Evolutionary conservation across 2,888 invertebrate genomes (phyloP), one percentile per base, ranked within the genome.

Genomic region (Microdon myrmicae): DNA sequence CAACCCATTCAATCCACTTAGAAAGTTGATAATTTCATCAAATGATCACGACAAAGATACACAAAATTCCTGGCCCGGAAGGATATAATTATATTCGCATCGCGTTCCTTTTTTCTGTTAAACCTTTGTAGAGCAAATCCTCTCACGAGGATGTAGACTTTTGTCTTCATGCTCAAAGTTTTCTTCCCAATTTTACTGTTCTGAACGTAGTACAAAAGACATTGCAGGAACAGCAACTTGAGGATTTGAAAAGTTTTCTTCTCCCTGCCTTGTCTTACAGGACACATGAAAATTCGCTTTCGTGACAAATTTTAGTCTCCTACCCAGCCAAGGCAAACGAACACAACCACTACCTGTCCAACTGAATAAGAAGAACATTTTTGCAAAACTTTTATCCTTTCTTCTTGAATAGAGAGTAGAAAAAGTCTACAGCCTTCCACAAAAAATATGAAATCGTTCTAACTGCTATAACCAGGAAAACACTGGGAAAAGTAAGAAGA

Each of bases 241-340:
- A 8, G 3, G 22, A 19, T 31, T 17, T 8, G 32, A 39, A 35
- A 60, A 55, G 31, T 61, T 61, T 49, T 16, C 3, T 8, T 10
- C 20, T 13, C 32, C 16, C 25, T 25, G 34, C 48, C 48, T 17
- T 23, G 47, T 37, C 41, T 20, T 29, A 22, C 22, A 7, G 38
- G 55, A 55, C 48, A 61, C 60, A 55, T 48, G 44, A 38, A 61
- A 49, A 61, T 61, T 61, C 56, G 55, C 48, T 56, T 45, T 49
- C 56, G 55, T 49, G 61, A 61, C 56, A 61, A 56, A 61, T 61
- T 61, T 56, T 44, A 48, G 56, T 44, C 43, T 23, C 29, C 31
- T 19, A 31, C 2, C 31, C 13, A 9, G 17, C n/a, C 32, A 26
- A 14, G 19, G 10, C 14, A 8, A 29, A 45, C 22, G 17, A 19